These are phyloP conservation scores for Crypturellus undulatus DNA, from an alignment of 2,113 vertebrate genomes.

Conservation along the genomic window DNA sequence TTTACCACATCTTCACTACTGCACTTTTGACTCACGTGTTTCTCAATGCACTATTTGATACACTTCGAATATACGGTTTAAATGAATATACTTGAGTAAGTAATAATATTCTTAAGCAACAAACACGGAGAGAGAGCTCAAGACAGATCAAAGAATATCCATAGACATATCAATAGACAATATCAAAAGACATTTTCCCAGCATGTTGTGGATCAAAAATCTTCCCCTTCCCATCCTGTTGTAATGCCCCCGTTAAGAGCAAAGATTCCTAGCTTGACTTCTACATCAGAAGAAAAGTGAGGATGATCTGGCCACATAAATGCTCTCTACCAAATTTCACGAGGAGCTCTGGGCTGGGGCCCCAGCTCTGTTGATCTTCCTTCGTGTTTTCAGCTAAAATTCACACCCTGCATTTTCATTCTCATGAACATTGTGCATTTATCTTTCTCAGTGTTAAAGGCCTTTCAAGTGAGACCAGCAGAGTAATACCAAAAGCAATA, in stretches of 20 bases:
- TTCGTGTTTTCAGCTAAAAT: background rate
- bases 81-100: background rate
- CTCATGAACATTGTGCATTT: background rate
- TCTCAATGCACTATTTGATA: background rate
- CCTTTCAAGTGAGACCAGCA: constrained; percentile 33
- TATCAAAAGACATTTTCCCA: background rate
- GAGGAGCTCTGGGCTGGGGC: background rate
- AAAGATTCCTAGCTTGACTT: background rate
- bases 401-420: background rate
- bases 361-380: background rate
- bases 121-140: background rate
- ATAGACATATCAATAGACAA: background rate
- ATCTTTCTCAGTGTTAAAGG: background rate
- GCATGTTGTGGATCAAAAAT: background rate
- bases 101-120: background rate
- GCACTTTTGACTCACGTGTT: background rate
- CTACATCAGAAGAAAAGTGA: background rate
- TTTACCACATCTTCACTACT: background rate
- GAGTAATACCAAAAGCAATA: constrained; percentile 57
- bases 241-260: background rate
- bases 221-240: background rate
- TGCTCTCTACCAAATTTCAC: background rate
- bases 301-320: background rate
- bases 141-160: background rate
- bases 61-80: background rate